Conservation (phyloP, 1,140 invertebrate species). For the Sycophila sp. region DNA sequence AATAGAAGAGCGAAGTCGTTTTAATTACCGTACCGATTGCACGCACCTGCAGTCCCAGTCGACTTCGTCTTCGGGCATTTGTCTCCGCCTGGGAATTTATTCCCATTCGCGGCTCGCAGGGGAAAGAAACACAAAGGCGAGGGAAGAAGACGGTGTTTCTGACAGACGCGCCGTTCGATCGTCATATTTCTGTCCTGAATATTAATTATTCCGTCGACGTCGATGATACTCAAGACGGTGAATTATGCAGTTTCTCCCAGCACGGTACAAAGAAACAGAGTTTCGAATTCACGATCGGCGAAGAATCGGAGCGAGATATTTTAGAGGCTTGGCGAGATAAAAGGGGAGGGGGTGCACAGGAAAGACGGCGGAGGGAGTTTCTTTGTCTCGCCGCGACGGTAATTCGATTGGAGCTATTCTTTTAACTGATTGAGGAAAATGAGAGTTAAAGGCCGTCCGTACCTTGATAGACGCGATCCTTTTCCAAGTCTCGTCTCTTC, state of each 20-base stretch:
- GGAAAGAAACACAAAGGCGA: background rate
- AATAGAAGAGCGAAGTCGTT: no score
- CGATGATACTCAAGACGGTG: no score
- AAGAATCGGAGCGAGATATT: no score
- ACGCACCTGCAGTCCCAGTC: no score
- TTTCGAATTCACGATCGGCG: background rate
- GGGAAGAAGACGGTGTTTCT: background rate
- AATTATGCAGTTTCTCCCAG: no score
- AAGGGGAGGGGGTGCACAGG: background rate
- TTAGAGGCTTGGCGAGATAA: no score
- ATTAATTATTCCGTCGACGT: background rate
- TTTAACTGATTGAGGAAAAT: slow-evolving; percentile 24
- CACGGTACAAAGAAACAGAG: no score
- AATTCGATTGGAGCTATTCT: slow-evolving; percentile 7
- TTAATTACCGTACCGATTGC: background rate
- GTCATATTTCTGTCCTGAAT: background rate
- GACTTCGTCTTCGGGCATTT: no score
- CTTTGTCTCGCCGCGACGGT: slow-evolving; percentile 6
- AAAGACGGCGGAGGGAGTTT: background rate
- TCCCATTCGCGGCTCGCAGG: background rate
- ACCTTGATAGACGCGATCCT: background rate
- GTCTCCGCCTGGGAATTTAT: background rate
- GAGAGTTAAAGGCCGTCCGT: slow-evolving; percentile 6
- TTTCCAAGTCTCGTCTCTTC: background rate
- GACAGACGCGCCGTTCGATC: background rate